These are phyloP conservation scores for Berghia stephanieae DNA, from an alignment of 1,140 invertebrate genomes.

Conservation along the genomic window DNA sequence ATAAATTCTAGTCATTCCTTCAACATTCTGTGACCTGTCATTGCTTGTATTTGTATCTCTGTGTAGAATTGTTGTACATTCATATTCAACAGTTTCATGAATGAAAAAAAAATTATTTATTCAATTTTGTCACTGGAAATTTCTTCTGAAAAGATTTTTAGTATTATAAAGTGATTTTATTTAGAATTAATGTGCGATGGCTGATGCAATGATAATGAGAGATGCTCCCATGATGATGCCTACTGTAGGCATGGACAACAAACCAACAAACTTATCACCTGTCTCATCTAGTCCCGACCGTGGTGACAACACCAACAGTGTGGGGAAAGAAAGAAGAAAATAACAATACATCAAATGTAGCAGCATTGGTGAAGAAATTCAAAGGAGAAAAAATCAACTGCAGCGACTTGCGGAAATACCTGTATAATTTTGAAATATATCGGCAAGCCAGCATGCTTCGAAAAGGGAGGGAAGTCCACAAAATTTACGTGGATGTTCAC, in stretches of 20 bases:
- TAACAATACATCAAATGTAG: constrained; percentile 3
- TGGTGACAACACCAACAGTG: not conserved
- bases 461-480: constrained; percentile 60
- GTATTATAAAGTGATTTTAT: no score
- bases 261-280: not conserved
- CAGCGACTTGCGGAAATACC: constrained; percentile 52
- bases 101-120: no score
- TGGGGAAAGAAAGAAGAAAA: not conserved
- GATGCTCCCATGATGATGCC: not conserved
- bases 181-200: not conserved
- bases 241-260: not conserved
- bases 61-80: no score
- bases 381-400: constrained; percentile 57
- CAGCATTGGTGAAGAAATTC: constrained; percentile 15
- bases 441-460: constrained; percentile 58
- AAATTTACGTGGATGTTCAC: constrained; percentile 59
- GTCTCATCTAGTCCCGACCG: not conserved
- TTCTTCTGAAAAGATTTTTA: no score
- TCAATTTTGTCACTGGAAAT: no score
- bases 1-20: no score
- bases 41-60: no score
- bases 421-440: constrained; percentile 54
- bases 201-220: not conserved
- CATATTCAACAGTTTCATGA: no score
- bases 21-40: no score